Evolutionary conservation across 2,797 vertebrate species (phyloP).

Genomic region (Anguilla anguilla): DNA sequence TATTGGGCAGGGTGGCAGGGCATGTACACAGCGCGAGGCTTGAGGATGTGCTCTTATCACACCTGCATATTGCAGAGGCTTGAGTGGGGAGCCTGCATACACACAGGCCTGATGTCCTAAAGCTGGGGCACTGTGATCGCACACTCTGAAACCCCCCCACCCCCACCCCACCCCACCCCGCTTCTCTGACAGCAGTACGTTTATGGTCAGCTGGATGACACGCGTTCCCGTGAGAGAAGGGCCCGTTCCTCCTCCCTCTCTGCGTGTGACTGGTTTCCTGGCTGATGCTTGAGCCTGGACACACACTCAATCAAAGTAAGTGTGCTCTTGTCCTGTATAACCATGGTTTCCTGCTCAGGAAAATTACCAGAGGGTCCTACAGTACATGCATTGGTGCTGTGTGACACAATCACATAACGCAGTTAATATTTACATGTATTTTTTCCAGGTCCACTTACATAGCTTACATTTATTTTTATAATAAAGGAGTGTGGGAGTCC

Average conservation of each 20-base stretch:
- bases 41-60: not conserved
- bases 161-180: not conserved
- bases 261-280: conserved; percentile 65
- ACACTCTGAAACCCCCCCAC: conserved; percentile 38
- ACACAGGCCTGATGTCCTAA: conserved; percentile 14
- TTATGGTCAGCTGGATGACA: conserved; percentile 65
- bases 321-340: not conserved
- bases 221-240: conserved; percentile 53
- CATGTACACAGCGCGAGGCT: not conserved
- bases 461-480: too few species aligned
- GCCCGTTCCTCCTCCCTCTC: conserved; percentile 62
- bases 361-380: too few species aligned
- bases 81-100: too few species aligned
- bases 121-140: conserved; percentile 6
- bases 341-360: not conserved
- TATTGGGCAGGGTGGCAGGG: not conserved
- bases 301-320: not conserved
- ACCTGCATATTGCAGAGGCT: not conserved
- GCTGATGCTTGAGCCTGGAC: conserved; percentile 56
- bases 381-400: not conserved
- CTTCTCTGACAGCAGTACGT: conserved; percentile 26
- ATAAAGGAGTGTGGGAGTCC: too few species aligned
- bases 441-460: too few species aligned
- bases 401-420: too few species aligned
- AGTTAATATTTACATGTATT: too few species aligned